Evolutionary conservation across 1,140 invertebrate species (phyloP), one percentile per base, ranked within the genome.

Genomic region (Anthonomus grandis): DNA sequence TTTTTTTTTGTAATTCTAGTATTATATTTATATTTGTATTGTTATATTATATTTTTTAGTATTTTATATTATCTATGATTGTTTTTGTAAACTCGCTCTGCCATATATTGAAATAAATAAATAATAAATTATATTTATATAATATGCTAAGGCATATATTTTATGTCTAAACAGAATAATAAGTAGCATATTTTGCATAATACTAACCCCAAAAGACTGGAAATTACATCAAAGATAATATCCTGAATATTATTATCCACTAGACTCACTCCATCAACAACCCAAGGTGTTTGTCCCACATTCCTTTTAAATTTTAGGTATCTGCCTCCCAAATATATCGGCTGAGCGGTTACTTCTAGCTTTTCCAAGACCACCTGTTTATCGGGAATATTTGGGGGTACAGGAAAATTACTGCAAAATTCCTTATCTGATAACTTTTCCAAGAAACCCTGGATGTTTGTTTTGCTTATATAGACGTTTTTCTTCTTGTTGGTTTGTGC

Each of bases 211-310:
- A 79, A 80, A 36, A 80, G 64, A 67, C 80, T 67, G 66, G 75
- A 69, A 37, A 90, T 71, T 15, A 72, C 73, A 42, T 80, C 76
- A 65, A 87, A 87, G 39, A 98, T 86, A 13, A 94, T 79, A 75
- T 98, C 95, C 76, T 97, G 89, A 1, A 98, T 89, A 0, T 94
- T 97, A 18, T 83, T 83, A 60, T 89, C 86, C 74, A 89, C 83
- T 61, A 88, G 86, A 52, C 87, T 81, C 59, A 84, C 81, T 0
- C 92, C 93, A 64, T 91, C 83, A 37, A 97, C 76, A 18, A 96
- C 71, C 95, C 95, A 98, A 0, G 95, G 94, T 0, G 94, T 96
- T 77, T 98, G 96, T 49, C 90, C 89, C 5, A 98, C 72, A 57
- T 83, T 79, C 45, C 95, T 79, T 13, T 88, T 91, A 67, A 86